These are phyloP conservation scores for Philonicus albiceps DNA, from an alignment of 2,888 invertebrate genomes.

Conservation along the genomic window DNA sequence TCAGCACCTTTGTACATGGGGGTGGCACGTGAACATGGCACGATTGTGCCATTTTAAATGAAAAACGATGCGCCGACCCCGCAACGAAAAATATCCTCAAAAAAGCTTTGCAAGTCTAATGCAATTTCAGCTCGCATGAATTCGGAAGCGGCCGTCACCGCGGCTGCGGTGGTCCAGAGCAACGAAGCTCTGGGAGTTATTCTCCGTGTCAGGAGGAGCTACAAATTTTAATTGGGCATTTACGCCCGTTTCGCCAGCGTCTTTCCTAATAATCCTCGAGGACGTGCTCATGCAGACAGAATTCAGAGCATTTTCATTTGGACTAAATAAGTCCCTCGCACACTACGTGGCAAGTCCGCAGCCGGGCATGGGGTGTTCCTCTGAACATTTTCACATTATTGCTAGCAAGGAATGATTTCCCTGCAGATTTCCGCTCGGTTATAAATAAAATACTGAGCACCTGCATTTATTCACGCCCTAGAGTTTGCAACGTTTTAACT, in stretches of 20 bases:
- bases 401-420: conserved; percentile 27
- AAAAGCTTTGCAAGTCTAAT: neutral
- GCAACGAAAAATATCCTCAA: neutral
- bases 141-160: neutral
- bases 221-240: conserved; percentile 14
- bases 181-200: neutral
- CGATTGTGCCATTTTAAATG: neutral
- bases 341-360: neutral
- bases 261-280: neutral
- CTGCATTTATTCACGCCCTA: conserved; percentile 23
- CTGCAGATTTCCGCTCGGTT: conserved; percentile 15
- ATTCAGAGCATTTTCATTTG: neutral
- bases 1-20: neutral
- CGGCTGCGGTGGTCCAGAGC: neutral
- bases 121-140: neutral
- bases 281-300: neutral
- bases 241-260: neutral
- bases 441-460: neutral
- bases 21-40: neutral
- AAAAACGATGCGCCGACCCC: neutral
- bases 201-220: neutral
- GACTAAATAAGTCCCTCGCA: conserved; percentile 1
- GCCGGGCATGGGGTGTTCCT: neutral
- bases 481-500: conserved; percentile 28
- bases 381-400: conserved; percentile 23